A percentile compares a stretch with the other conserved stretches of the same genome.
Evolutionary conservation across 1,140 invertebrate genomes (phyloP).

Genomic region (Adoxophyes honmai): DNA sequence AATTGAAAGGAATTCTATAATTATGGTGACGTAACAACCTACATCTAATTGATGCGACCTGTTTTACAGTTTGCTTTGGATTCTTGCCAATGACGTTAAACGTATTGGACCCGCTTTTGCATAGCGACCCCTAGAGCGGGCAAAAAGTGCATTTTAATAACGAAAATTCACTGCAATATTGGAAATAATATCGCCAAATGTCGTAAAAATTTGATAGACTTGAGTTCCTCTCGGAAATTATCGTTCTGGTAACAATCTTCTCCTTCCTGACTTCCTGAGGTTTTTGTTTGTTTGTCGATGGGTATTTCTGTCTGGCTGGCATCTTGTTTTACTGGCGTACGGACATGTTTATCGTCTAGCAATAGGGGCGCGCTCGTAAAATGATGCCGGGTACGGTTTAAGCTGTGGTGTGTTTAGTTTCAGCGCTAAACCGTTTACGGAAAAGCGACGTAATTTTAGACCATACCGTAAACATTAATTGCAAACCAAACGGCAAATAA

Average conservation of each 20-base stretch:
- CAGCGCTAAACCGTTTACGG: conserved; percentile 16
- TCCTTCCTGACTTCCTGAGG: conserved; percentile 3
- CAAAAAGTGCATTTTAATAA: conserved; percentile 15
- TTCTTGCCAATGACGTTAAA: conserved; percentile 4
- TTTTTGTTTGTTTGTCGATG: conserved; percentile 36
- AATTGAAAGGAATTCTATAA: too few relatives aligned
- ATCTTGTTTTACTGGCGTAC: conserved; percentile 49
- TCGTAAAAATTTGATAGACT: too few relatives aligned
- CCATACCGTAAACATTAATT: too few relatives aligned
- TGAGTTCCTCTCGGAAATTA: too few relatives aligned
- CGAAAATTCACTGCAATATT: background rate
- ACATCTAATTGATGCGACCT: background rate
- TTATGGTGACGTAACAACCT: background rate
- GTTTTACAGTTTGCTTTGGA: conserved; percentile 4
- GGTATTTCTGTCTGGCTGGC: conserved; percentile 48
- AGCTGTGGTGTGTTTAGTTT: conserved; percentile 34
- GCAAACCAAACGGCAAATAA: too few relatives aligned
- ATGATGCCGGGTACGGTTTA: conserved; percentile 40
- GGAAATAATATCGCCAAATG: background rate
- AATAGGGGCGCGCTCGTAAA: conserved; percentile 46
- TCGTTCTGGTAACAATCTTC: background rate
- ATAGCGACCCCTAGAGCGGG: background rate
- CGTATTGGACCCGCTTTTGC: conserved; percentile 9
- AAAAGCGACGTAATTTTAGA: conserved; percentile 3
- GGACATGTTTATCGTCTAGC: conserved; percentile 60